Evolutionary conservation across 2,113 vertebrate species (phyloP), one percentile per base, ranked within the genome.

Genomic region (Oncorhynchus tshawytscha): DNA sequence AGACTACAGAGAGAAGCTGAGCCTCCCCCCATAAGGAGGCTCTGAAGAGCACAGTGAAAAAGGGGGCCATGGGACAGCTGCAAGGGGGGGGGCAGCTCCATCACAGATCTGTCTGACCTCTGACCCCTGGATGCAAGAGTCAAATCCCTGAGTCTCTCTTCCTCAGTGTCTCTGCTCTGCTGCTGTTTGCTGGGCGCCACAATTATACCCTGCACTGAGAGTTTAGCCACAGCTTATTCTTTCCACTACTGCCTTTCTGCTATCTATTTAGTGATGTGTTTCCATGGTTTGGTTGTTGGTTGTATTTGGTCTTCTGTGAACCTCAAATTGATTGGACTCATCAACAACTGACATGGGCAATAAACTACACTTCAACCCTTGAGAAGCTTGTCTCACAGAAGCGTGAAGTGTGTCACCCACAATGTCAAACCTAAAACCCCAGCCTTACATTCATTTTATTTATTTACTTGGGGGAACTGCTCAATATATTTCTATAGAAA

Each of bases 21-120:
- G 24, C 59, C 20, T 2, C 27, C 27, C n/a, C 48, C 27, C n/a
- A 22, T 62, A 9, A 11, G n/a, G 24, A 24, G 29, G 16, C 18
- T 59, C 16, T 11, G 59, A 34, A 57, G 12, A 69, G 71, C 31
- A 29, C 45, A 18, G n/a, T 60, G 72, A 67, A 73, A 6, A 67
- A 67, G 20, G 64, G n/a, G 51, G 22, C 27, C 48, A n/a, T 31
- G 48, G 66, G 77, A 69, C 66, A 81, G 72, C 73, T 67, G 74
- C 54, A n/a, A 71, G 18, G 39, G 9, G 64, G 31, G 25, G n/a
- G 67, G 31, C 62, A 39, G 18, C 22, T 15, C 18, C 31, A 77
- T 68, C 57, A 73, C 70, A 70, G 65, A 77, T 75, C 72, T 80
- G 64, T 74, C 29, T 80, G 80, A 78, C 72, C 78, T 74, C 22